Evolutionary conservation across 2,113 vertebrate species (phyloP).

Genomic region (Atrichornis clamosus): DNA sequence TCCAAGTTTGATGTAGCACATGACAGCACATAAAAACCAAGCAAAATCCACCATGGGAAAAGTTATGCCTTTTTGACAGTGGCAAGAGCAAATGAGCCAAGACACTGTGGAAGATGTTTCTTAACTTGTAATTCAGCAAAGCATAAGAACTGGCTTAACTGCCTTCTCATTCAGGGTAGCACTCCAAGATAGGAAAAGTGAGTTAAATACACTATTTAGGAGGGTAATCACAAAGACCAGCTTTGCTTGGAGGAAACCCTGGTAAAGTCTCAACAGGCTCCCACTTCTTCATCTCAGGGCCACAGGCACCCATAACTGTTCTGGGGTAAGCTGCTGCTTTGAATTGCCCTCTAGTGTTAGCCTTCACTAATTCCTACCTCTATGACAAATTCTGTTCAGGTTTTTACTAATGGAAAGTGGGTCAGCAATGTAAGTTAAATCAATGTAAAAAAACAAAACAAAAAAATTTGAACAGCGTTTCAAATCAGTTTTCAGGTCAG

Average conservation of each 20-base stretch:
- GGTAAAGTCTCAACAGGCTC: not conserved
- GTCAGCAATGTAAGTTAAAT: slow-evolving; percentile 19
- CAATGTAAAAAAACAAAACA: not conserved
- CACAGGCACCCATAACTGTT: not conserved
- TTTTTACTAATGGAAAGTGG: slow-evolving; percentile 42
- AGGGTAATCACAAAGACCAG: not conserved
- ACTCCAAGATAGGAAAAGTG: not conserved
- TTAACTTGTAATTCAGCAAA: not conserved
- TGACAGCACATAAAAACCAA: not conserved
- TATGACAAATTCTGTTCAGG: slow-evolving; percentile 15
- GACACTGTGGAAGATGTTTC: not conserved
- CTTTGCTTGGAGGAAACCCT: not conserved
- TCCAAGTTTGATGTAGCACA: not conserved
- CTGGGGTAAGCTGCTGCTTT: slow-evolving; percentile 15
- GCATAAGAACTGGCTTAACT: not conserved
- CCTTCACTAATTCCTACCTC: slow-evolving; percentile 32
- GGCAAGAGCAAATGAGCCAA: not conserved
- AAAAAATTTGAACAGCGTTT: not conserved
- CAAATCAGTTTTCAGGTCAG: not conserved
- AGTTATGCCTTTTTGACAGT: not conserved
- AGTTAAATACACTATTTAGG: not conserved
- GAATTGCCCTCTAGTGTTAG: slow-evolving; percentile 64
- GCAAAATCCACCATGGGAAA: not conserved
- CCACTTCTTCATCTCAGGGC: not conserved
- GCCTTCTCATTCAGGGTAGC: not conserved